Evolutionary conservation across 1,140 invertebrate species (phyloP), one percentile per base, ranked within the genome.

Genomic region (Spodoptera frugiperda): DNA sequence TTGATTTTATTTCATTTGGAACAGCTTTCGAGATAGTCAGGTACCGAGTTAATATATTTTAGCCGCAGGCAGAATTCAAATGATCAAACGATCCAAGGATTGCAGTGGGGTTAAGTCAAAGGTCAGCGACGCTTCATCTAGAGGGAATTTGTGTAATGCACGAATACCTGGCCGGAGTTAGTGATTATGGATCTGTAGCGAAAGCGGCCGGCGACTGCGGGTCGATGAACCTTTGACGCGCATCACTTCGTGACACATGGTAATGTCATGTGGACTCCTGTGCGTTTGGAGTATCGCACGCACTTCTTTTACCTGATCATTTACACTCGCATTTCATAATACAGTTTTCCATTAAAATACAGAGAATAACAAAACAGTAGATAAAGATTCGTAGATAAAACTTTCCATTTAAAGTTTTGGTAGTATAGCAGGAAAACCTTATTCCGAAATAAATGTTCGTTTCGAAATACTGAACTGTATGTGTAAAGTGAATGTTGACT

Each of bases 231-330:
- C 72, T 78, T 70, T 80, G 78, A 85, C 78, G 79, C 70, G 76
- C 87, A 86, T 87, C 83, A 83, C 61, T 68, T 73, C 77, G 78
- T 67, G 63, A 86, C 79, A 88, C 75, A 80, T 63, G 65, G 77
- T 76, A 82, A 79, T 79, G 65, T 55, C 72, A 74, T 79, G 72
- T 55, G 17, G 74, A 79, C 53, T 65, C 68, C 74, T 76, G 53
- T 70, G 80, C 63, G 80, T 89, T 89, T 87, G 85, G 77, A 87
- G 88, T 88, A 65, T 84, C 78, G 79, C 84, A 86, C 76, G 81
- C 63, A 81, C 65, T 76, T n/a, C n/a, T 55, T 79, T 82, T 72
- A 82, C 17, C 51, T 61, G 39, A 44, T 15, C 14, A 39, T 39
- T 44, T 30, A n/a, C 30, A 21, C 21, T 55, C 12, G 9, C 2